Evolutionary conservation across 2,113 vertebrate species (phyloP).

Genomic region (Dicerorhinus sumatrensis): DNA sequence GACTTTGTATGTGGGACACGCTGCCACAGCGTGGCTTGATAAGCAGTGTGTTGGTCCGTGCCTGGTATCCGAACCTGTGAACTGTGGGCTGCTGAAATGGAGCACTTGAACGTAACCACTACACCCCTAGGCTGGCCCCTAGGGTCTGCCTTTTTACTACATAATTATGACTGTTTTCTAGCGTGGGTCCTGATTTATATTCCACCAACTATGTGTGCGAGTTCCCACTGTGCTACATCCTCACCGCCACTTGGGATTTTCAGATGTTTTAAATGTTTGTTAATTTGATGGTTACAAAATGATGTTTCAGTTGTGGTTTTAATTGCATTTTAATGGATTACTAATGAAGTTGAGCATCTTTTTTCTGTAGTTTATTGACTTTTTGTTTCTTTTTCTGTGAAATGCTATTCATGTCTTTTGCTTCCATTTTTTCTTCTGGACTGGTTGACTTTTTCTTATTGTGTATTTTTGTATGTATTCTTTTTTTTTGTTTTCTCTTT

Average conservation of each 20-base stretch:
- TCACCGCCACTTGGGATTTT: not conserved
- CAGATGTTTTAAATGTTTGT: conserved; percentile 7
- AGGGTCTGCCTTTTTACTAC: not conserved
- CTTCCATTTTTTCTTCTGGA: not conserved
- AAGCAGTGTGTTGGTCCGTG: too few species aligned
- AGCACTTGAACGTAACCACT: too few species aligned
- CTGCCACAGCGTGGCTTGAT: too few species aligned
- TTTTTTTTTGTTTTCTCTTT: too few species aligned
- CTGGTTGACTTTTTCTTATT: not conserved
- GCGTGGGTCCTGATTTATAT: not conserved
- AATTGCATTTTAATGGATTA: not conserved
- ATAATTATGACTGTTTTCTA: not conserved
- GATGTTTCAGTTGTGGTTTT: not conserved
- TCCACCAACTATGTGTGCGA: not conserved
- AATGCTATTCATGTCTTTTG: not conserved
- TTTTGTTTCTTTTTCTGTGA: not conserved
- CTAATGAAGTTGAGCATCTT: not conserved
- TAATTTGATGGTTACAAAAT: not conserved
- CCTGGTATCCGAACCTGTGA: too few species aligned
- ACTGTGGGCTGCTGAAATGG: too few species aligned
- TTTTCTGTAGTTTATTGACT: not conserved
- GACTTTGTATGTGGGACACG: too few species aligned
- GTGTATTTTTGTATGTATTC: not conserved
- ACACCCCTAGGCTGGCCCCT: too few species aligned
- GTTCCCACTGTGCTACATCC: not conserved